Percentiles rank a stretch among this genome's conserved stretches.
Conservation (phyloP, 2,113 vertebrate genomes). For the Furnarius figulus region DNA sequence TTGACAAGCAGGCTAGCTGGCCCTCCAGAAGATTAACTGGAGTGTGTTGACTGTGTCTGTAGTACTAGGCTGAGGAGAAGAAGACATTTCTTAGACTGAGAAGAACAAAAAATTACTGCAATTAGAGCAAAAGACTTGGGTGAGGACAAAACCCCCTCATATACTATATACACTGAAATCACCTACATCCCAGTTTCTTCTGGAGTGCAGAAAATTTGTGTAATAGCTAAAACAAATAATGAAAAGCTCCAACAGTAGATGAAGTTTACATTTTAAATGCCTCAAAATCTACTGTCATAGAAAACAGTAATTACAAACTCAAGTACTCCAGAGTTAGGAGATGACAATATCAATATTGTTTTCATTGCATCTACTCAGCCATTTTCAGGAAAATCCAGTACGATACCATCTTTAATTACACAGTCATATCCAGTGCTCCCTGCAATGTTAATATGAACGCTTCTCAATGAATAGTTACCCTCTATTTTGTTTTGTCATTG, state of each 20-base stretch:
- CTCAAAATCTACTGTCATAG: not conserved
- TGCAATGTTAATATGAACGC: not conserved
- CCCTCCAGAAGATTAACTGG: not conserved
- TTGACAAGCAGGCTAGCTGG: not conserved
- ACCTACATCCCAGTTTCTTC: not conserved
- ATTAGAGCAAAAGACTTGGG: not conserved
- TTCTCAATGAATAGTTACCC: not conserved
- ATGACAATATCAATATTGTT: not conserved
- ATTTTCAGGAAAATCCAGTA: not conserved
- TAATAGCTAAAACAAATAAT: not conserved
- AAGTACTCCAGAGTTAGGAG: not conserved
- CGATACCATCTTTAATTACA: constrained; percentile 59
- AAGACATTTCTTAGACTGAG: not conserved
- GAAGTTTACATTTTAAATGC: not conserved
- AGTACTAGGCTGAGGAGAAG: not conserved
- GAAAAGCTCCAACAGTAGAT: not conserved
- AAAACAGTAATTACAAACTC: not conserved
- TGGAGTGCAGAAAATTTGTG: not conserved
- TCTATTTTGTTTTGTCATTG: constrained; percentile 1
- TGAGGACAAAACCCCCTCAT: not conserved
- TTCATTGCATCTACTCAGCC: not conserved
- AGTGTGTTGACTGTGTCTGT: not conserved
- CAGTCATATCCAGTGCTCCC: not conserved
- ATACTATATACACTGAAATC: not conserved
- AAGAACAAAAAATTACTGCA: not conserved